Base-by-base conservation (phyloP, 2,797 vertebrate species). In the Lacerta viridis region DNA sequence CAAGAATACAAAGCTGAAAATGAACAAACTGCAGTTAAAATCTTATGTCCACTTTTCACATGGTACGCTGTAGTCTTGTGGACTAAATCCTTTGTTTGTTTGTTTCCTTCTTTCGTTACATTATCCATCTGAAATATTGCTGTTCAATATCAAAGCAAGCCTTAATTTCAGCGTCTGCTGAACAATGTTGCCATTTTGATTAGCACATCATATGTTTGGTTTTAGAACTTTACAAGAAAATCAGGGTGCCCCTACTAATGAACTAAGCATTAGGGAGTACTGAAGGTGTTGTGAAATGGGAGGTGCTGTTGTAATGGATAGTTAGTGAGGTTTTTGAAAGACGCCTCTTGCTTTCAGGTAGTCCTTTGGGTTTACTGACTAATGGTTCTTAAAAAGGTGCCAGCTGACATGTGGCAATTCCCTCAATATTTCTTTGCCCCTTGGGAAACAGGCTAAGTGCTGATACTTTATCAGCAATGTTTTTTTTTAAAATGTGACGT, bases 371-470 rank as follows among this genome's bases (percentile, higher is more conserved):
- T 89, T 68, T 17, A 88, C 27, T 90, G 79, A 93, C 88, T 91
- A 91, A 94, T 87, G 18, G 25, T 87, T 90, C 83, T 92, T 92
- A 88, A 96, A 93, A 91, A 90, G 72, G 39, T 83, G 95, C 55
- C 88, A 82, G 74, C 59, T 94, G 87, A 92, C 71, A 75, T 82
- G 85, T 87, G 89, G 92, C 88, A 90, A 80, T 88, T 96, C 91
- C 50, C 79, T 71, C 69, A 77, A n/a, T 91, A 83, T 94, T 94
- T 94, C 78, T 94, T 72, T 93, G 55, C 87, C 92, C 89, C 88
- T 29, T n/a, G 80, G 82, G 91, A 88, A 92, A 90, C 71, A n/a
- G 90, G 83, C 94, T 92, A 95, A 93, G 92, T 93, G 83, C 93
- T 93, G 85, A 92, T 0, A 2, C 33, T 86, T 8, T 84, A 76